Base-by-base conservation (phyloP, 1,140 invertebrate genomes). In the Drosophila bipectinata region DNA sequence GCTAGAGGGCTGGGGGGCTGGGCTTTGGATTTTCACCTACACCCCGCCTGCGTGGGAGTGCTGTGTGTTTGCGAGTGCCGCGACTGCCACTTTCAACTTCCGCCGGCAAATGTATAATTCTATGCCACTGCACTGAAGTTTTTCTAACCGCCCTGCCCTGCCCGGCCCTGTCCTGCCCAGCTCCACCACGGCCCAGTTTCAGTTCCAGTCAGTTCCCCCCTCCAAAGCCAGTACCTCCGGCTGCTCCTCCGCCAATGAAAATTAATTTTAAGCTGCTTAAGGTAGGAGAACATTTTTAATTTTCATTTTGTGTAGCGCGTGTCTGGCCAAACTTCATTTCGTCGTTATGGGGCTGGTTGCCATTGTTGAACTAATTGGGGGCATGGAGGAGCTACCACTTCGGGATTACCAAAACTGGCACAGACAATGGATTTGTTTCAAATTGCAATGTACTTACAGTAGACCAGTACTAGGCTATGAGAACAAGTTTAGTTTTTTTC, bases 191-290 rank as follows among this genome's bases (percentile, higher is more conserved):
- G 15, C 47, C 6, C 10, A 26, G 30, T 1, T 37, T 32, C 15
- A 7, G 52, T 47, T 15, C 54, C 62, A 41, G 44, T 53, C 21
- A 21, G 21, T 54, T 48, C 32, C 48, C 34, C 34, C 34, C 10
- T 34, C 30, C 45, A 32, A 44, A 57, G 32, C 53, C 47, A 24
- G 41, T 51, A 32, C 26, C 51, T 24, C 28, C 45, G 28, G 48
- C 47, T 45, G 26, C 21, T 21, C 28, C 57, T 39, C 45, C 44
- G 55, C 51, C 37, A 62, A 82, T 78, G 75, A 72, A 72, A 87
- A 88, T 88, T 87, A 87, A 82, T 88, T 85, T 85, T 88, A 85
- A 85, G 82, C 82, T 72, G 83, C 82, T 87, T 87, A 85, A 81
- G 78, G 64, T 54, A 64, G 41, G 49, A 80, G 79, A 59, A 73